Evolutionary conservation across 92 coral and sea anemone species (phyloP), one percentile per base, ranked within the genome.

Genomic region (Paramuricea clavata): DNA sequence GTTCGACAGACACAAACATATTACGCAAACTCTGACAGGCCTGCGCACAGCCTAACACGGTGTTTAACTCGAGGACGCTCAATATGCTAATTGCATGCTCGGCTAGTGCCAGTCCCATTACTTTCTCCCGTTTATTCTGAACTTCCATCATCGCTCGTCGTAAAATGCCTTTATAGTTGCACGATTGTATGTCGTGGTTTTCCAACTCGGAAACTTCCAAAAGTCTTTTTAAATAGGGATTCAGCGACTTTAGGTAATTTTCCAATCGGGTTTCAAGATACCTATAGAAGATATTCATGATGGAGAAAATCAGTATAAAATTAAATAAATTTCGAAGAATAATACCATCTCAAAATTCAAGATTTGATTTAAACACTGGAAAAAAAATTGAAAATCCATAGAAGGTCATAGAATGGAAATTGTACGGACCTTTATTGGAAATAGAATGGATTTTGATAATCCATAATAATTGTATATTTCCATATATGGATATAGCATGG

Each of bases 41-140:
- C 27, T 88, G 82, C 17, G 74, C 82, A 65, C 84, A 60, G 0
- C 99, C 99, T 50, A 97, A 81, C 59, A 97, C 85, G 83, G 83
- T 93, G 79, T 94, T 97, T 30, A 93, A 21, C 87, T 97, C 99
- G 30, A 86, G 81, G 33, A 89, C 93, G 49, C 95, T 92, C 21
- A 97, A 79, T 78, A 97, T 77, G 81, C 92, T 97, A 92, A 94
- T 94, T 26, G 94, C 97, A 50, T 95, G 94, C 73, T 97, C 99
- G 12, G 93, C 93, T 30, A 94, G 76, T 0, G 98, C 99, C 27
- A 91, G 86, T n/a, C 97, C 99, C 11, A 86, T 90, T 11, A 89
- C 87, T 57, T 77, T 49, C 35, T n/a, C 69, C 10, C 13, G 75
- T 0, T 61, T 79, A 39, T 79, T 79, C 30, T 61, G 84, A 61